Evolutionary conservation across 2,113 vertebrate genomes (phyloP).

Genomic region (Furnarius figulus): DNA sequence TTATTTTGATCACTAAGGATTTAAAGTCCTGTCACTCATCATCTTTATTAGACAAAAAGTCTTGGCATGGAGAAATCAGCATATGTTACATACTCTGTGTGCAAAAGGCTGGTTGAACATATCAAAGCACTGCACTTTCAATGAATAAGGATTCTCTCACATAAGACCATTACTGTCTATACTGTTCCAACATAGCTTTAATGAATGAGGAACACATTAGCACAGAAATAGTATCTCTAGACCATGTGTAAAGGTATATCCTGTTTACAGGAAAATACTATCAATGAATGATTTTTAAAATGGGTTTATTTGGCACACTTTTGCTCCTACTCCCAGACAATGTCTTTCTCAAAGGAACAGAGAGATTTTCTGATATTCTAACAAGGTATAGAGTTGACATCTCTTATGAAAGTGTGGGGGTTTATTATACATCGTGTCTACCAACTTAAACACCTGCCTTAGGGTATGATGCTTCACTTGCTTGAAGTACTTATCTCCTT

Average conservation of each 20-base stretch:
- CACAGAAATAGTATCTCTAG: neutral
- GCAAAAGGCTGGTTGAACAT: neutral
- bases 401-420: neutral
- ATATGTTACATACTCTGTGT: fast-evolving
- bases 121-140: neutral
- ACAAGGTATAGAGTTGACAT: neutral
- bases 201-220: neutral
- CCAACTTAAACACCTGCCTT: neutral
- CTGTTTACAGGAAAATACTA: neutral
- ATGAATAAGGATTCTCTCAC: neutral
- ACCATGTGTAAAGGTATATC: neutral
- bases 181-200: neutral
- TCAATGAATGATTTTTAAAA: neutral
- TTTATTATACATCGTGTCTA: neutral
- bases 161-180: neutral
- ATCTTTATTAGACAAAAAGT: neutral
- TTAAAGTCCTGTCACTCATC: neutral
- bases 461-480: neutral
- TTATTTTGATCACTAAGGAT: neutral
- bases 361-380: neutral
- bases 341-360: neutral
- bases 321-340: neutral
- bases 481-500: neutral
- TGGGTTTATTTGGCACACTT: neutral
- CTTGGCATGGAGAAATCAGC: neutral